A percentile compares a stretch with the other conserved stretches of the same genome.
Conservation (phyloP, 2,888 invertebrate species). For the Escarpia spicata region DNA sequence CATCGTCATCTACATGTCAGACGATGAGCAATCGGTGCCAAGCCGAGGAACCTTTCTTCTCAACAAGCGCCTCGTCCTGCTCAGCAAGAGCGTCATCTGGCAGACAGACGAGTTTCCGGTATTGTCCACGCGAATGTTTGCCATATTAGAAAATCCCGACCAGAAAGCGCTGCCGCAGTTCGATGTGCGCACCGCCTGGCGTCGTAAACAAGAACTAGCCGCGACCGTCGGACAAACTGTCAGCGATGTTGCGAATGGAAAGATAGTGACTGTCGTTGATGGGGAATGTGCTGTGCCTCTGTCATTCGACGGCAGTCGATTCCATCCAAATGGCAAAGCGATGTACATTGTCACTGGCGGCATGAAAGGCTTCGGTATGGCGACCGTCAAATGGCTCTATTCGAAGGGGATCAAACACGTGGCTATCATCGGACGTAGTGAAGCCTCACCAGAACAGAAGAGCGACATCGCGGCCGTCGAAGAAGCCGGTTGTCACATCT, state of each 20-base stretch:
- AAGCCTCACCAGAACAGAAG: background rate
- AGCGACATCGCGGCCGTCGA: background rate
- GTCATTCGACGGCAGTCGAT: background rate
- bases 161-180: background rate
- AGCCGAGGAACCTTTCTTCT: background rate
- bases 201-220: background rate
- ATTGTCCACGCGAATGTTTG: background rate
- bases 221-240: background rate
- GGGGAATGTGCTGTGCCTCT: background rate
- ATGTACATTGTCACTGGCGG: background rate
- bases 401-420: background rate
- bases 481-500: background rate
- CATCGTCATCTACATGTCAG: background rate
- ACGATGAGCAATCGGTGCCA: background rate
- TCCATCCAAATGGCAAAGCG: background rate
- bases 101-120: background rate
- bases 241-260: background rate
- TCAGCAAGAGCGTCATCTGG: background rate
- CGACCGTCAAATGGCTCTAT: background rate
- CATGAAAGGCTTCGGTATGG: background rate
- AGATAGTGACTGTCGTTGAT: background rate
- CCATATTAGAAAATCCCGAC: background rate
- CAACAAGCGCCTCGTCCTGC: constrained; percentile 3
- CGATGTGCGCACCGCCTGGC: background rate
- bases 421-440: background rate